phyloP scores from a whole-genome alignment of 2,113 vertebrate species.

The Lates calcarifer region DNA sequence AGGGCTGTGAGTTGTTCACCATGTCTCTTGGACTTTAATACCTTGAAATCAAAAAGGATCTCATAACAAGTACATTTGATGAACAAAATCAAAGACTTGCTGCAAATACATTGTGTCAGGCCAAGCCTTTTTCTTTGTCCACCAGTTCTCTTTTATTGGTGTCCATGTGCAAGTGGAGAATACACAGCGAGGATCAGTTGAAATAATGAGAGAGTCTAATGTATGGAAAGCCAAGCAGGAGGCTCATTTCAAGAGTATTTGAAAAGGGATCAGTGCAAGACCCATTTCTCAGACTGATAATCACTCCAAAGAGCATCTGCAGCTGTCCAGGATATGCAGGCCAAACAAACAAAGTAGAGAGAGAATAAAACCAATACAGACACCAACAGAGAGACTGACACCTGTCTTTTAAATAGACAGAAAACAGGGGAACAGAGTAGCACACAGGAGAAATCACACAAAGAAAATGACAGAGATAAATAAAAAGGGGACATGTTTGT shows the following conservation, averaged over 20 bases:
- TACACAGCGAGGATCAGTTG: conserved; percentile 16
- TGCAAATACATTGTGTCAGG: neutral
- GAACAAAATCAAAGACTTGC: neutral
- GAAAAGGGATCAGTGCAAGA: conserved; percentile 60
- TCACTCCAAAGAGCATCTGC: conserved; percentile 45
- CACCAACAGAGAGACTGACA: conserved; percentile 25
- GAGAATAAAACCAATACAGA: conserved; percentile 32
- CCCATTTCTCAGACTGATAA: conserved; percentile 65
- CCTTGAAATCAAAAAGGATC: neutral
- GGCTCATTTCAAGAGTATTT: conserved; percentile 68
- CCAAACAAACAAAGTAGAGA: conserved; percentile 60
- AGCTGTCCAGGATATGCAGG: conserved; percentile 45
- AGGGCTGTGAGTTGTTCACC: neutral
- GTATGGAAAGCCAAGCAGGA: conserved; percentile 58
- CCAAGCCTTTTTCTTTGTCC: neutral
- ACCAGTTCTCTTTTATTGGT: neutral
- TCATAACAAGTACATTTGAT: neutral
- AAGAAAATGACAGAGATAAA: conserved; percentile 27
- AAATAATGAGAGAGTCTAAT: conserved; percentile 50
- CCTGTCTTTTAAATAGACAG: conserved; percentile 35
- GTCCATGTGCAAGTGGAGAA: conserved; percentile 19
- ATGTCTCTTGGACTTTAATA: neutral
- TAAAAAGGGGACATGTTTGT: conserved; percentile 17
- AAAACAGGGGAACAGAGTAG: neutral
- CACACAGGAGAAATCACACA: neutral